Evolutionary conservation across 2,888 invertebrate species (phyloP), one percentile per base, ranked within the genome.

Genomic region (Mythimna lalbum): DNA sequence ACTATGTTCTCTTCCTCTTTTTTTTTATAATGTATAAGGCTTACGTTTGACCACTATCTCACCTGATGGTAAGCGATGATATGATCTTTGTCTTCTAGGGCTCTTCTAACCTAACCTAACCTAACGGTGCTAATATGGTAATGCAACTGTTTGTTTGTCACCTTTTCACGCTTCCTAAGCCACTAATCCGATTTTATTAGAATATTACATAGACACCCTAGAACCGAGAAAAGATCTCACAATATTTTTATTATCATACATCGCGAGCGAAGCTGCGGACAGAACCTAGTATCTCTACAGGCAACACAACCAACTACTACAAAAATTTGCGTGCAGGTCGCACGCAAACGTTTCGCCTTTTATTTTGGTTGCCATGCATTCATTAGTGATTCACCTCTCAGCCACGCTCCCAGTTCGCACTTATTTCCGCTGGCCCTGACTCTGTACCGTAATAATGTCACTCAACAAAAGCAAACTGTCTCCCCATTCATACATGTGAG

Each of bases 401-500:
- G 57, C 27, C 59, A 33, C 49, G 63, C 59, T 69, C 60, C 56
- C 77, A 76, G 68, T 63, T 73, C 33, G 71, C 78, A 76, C 73
- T 74, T 82, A 85, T 82, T 83, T 84, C 83, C 79, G 80, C 80
- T 84, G 85, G 69, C 84, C 86, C 77, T 87, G 87, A 88, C 86
- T 78, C 84, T 83, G 73, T 81, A 86, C 83, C 82, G 84, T 81
- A 86, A 83, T 82, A 83, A 76, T 68, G 76, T 82, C 77, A 76
- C 67, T 74, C 69, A 85, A 86, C 83, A 83, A 88, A 85, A 84
- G 82, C 82, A 81, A 81, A 85, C 85, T 85, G 84, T 86, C 82
- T 87, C 79, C 80, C 81, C 81, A 83, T 86, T 81, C 82, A 83
- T 81, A 80, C 10, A 76, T 80, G 76, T 84, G 76, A 86, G 78